A percentile compares a stretch with the other conserved stretches of the same genome.
Conservation (phyloP, 2,888 invertebrate species). For the Steinernema scapterisci region DNA sequence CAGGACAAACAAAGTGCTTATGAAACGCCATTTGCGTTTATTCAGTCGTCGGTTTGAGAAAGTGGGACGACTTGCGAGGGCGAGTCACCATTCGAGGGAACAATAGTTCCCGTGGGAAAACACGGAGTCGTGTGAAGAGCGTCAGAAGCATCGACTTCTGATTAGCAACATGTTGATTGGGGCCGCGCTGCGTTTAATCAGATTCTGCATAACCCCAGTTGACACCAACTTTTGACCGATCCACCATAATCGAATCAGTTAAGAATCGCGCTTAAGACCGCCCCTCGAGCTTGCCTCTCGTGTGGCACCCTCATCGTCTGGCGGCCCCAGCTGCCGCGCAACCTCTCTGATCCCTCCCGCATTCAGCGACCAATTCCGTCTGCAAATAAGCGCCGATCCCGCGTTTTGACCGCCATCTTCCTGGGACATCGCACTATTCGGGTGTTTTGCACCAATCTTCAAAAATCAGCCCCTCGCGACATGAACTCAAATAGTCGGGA, state of each 20-base stretch:
- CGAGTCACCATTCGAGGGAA: slow-evolving; percentile 12
- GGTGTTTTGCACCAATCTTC: slow-evolving; percentile 18
- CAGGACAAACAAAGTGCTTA: too few relatives aligned
- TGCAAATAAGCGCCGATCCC: slow-evolving; percentile 31
- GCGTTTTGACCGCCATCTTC: slow-evolving; percentile 27
- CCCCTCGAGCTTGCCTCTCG: slow-evolving; percentile 27
- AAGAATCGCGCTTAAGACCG: slow-evolving; percentile 32
- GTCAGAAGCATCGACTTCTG: slow-evolving; percentile 18
- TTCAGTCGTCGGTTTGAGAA: neutral
- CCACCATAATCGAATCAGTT: slow-evolving; percentile 32
- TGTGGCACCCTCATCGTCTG: slow-evolving; percentile 24
- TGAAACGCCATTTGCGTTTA: neutral
- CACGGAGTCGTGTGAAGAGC: neutral
- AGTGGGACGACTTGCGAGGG: neutral
- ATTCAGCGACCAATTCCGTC: slow-evolving; percentile 30
- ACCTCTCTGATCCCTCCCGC: slow-evolving; percentile 32
- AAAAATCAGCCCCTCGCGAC: slow-evolving; percentile 7
- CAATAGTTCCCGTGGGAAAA: slow-evolving; percentile 29
- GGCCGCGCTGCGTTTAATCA: slow-evolving; percentile 14
- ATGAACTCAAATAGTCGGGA: neutral
- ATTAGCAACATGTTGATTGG: slow-evolving; percentile 28
- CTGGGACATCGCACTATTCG: slow-evolving; percentile 10
- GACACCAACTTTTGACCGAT: slow-evolving; percentile 29
- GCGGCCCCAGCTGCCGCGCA: slow-evolving; percentile 30
- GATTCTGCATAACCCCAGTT: slow-evolving; percentile 15